These are phyloP conservation scores for Bombus difficillimus DNA, from an alignment of 1,140 invertebrate species.

Conservation along the genomic window DNA sequence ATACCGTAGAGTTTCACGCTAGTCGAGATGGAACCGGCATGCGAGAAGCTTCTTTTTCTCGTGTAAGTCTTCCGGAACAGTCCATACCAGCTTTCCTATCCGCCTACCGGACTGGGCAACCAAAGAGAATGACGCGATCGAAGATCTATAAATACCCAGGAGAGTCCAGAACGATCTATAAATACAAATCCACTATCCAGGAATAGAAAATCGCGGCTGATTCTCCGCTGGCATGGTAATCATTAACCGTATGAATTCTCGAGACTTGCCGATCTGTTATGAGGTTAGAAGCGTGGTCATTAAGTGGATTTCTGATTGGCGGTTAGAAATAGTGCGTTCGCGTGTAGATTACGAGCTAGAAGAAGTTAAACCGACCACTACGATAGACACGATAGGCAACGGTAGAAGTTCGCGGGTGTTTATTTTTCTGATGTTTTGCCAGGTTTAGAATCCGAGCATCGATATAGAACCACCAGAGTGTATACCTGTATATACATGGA, in stretches of 20 bases:
- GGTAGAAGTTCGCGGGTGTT: neutral
- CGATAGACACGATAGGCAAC: neutral
- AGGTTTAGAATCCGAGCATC: neutral
- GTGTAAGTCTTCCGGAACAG: constrained; percentile 38
- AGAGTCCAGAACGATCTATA: constrained; percentile 65
- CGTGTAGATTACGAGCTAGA: neutral
- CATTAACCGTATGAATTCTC: constrained; percentile 33
- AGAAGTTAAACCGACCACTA: neutral
- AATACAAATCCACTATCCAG: constrained; percentile 58
- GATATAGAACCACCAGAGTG: neutral
- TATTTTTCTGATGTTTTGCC: constrained; percentile 2
- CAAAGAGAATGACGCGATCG: constrained; percentile 42
- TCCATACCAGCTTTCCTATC: constrained; percentile 64
- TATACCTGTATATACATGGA: neutral
- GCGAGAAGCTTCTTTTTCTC: constrained; percentile 53
- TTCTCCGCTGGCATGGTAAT: constrained; percentile 40
- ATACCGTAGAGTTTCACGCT: constrained; percentile 27
- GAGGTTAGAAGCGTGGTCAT: constrained; percentile 29
- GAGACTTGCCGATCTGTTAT: constrained; percentile 50
- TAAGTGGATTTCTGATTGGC: constrained; percentile 35
- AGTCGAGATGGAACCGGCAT: constrained; percentile 19
- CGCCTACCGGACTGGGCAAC: constrained; percentile 29
- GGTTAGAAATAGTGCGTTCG: neutral
- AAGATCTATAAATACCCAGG: constrained; percentile 60
- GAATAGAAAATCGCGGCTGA: constrained; percentile 62